Conservation (phyloP, 2,797 vertebrate species). For the Meriones psammophilus region DNA sequence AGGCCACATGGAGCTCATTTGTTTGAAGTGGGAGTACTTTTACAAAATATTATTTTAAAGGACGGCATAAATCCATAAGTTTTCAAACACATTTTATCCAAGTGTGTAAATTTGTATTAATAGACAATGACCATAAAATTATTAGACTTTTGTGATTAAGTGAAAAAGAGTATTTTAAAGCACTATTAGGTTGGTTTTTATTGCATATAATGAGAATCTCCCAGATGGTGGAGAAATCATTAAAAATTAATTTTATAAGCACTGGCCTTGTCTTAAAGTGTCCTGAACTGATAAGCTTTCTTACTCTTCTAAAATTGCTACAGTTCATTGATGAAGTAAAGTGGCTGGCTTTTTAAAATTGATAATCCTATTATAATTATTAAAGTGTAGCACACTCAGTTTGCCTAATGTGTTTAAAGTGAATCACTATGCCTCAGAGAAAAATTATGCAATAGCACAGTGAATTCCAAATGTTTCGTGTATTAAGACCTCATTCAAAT, state of each 20-base stretch:
- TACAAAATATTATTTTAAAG: constrained; percentile 33
- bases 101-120: constrained; percentile 64
- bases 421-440: constrained; percentile 15
- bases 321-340: constrained; percentile 86
- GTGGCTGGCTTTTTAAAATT: constrained; percentile 82
- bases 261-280: constrained; percentile 86
- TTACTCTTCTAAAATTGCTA: constrained; percentile 84
- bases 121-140: constrained; percentile 60
- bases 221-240: constrained; percentile 87
- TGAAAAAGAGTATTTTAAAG: constrained; percentile 82
- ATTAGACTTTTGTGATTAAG: constrained; percentile 61
- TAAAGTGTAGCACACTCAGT: constrained; percentile 51
- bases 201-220: constrained; percentile 83
- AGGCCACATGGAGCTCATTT: constrained; percentile 15
- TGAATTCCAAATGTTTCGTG: constrained; percentile 14
- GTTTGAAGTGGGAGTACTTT: neutral
- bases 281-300: constrained; percentile 87
- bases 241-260: constrained; percentile 89
- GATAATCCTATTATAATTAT: constrained; percentile 73
- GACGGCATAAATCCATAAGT: constrained; percentile 19
- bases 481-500: neutral
- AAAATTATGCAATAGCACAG: constrained; percentile 11
- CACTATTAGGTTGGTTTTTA: constrained; percentile 81
- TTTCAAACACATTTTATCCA: constrained; percentile 57
- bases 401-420: constrained; percentile 67